phyloP scores from a whole-genome alignment of 2,113 vertebrate genomes.

The Mormoops blainvillei region DNA sequence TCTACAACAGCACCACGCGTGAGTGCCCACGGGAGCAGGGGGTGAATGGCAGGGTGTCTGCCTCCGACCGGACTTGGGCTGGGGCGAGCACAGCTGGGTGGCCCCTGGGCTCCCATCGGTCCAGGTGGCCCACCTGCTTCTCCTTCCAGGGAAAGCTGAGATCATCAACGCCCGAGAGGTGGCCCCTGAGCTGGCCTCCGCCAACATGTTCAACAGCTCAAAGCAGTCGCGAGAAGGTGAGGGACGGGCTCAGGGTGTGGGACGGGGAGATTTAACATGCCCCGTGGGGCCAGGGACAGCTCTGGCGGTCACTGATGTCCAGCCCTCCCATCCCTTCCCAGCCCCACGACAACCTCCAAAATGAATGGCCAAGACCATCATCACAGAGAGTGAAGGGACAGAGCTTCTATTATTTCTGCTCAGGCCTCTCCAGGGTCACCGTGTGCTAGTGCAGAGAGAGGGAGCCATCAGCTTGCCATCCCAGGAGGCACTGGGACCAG shows the following conservation, averaged over 20 bases:
- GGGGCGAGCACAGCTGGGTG: not conserved
- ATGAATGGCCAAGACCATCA: not conserved
- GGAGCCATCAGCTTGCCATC: not conserved
- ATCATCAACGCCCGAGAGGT: constrained; percentile 93
- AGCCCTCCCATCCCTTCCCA: not conserved
- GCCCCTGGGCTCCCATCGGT: not conserved
- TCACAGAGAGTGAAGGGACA: not conserved
- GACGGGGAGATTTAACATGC: rapidly evolving
- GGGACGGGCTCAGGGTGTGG: not conserved
- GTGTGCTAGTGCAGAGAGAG: rapidly evolving
- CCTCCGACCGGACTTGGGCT: not conserved
- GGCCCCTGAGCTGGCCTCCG: constrained; percentile 82
- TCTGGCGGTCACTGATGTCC: not conserved
- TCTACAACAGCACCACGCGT: constrained; percentile 88
- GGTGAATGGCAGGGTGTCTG: not conserved
- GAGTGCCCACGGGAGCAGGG: not conserved
- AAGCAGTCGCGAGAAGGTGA: constrained; percentile 85
- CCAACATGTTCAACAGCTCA: constrained; percentile 88
- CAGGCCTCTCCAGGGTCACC: too few species aligned
- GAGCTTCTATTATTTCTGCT: not conserved
- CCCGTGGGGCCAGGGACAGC: not conserved
- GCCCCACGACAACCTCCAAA: not conserved
- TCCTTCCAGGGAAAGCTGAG: constrained; percentile 86
- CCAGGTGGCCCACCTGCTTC: not conserved
- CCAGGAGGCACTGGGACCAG: not conserved